Evolutionary conservation across 2,888 invertebrate genomes (phyloP).

Genomic region (Dolomedes plantarius): DNA sequence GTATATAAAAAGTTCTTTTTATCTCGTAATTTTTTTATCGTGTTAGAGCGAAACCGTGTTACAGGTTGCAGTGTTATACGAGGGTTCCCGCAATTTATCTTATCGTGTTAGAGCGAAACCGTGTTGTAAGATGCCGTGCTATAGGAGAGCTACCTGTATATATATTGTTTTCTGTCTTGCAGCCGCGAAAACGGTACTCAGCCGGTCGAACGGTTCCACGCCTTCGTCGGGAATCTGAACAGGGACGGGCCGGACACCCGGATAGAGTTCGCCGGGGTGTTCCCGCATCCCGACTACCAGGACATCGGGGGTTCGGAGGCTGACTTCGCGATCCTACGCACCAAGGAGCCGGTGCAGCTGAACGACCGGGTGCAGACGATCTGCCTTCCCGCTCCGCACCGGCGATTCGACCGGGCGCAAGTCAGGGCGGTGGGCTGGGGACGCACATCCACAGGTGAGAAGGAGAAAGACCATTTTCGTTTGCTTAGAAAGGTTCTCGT

Average conservation of each 20-base stretch:
- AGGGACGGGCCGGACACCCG: conserved; percentile 38
- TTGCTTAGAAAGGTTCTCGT: too few species aligned
- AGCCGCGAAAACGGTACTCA: conserved; percentile 26
- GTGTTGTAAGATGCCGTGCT: too few species aligned
- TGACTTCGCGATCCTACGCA: conserved; percentile 45
- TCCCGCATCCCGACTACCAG: conserved; percentile 32
- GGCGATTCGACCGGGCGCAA: conserved; percentile 17
- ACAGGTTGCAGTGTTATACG: too few species aligned
- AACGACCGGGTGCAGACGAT: conserved; percentile 12
- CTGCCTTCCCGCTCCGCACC: conserved; percentile 16
- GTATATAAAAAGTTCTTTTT: too few species aligned
- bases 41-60: too few species aligned
- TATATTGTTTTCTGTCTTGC: too few species aligned
- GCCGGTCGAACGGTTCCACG: conserved; percentile 33
- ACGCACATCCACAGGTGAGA: conserved; percentile 25
- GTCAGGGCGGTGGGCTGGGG: conserved; percentile 55
- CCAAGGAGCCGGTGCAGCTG: not conserved
- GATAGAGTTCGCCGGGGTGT: conserved; percentile 33
- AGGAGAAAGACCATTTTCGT: too few species aligned
- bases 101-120: too few species aligned
- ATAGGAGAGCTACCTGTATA: too few species aligned
- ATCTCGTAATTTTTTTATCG: too few species aligned
- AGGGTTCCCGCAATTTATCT: too few species aligned
- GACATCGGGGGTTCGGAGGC: conserved; percentile 28
- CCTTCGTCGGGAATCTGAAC: conserved; percentile 35